Base-by-base conservation (phyloP, 2,888 invertebrate genomes). In the Apantesis nais region DNA sequence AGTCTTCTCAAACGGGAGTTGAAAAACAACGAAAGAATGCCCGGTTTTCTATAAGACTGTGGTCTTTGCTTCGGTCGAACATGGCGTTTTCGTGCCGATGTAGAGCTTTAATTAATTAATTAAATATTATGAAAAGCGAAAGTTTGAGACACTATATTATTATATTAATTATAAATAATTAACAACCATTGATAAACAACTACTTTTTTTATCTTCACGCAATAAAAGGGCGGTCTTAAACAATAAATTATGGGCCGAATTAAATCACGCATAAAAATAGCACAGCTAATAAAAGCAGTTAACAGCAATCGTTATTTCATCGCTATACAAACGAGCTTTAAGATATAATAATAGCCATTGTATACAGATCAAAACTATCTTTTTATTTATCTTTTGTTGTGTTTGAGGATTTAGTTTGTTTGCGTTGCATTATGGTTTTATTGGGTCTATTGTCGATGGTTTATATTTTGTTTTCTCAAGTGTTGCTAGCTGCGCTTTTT, bases 351-450 rank as follows among this genome's bases (percentile, higher is more conserved):
- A 74, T 77, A 72, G 74, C 71, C 58, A 71, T 85, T 85, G 83
- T 77, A 60, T 67, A 7, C 70, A 76, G 85, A 85, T 85, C 79
- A 83, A 83, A 85, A 85, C 85, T 85, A 83, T 80, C 83, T 73
- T 81, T 85, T 77, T 76, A 29, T 77, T 73, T 75, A 70, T 71
- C 52, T 39, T 75, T 69, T 85, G 78, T 85, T 82, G 77, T 84
- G 78, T 81, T 81, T 78, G 61, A 68, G 85, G 85, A 82, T 85
- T 85, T 78, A 68, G 34, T 70, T 52, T 80, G 75, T 78, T 78
- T 74, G 82, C 75, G 69, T 81, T 79, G 78, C 81, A 78, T 81
- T 80, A 80, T 72, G 71, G 77, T 78, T 78, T 78, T 76, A 77
- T 78, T 74, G 67, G 66, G 69, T 70, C 71, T 67, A 74, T 79